Percentiles rank a stretch among this genome's conserved stretches.
These are phyloP conservation scores for Aythya baeri DNA, from an alignment of 2,113 vertebrate species.

Conservation along the genomic window DNA sequence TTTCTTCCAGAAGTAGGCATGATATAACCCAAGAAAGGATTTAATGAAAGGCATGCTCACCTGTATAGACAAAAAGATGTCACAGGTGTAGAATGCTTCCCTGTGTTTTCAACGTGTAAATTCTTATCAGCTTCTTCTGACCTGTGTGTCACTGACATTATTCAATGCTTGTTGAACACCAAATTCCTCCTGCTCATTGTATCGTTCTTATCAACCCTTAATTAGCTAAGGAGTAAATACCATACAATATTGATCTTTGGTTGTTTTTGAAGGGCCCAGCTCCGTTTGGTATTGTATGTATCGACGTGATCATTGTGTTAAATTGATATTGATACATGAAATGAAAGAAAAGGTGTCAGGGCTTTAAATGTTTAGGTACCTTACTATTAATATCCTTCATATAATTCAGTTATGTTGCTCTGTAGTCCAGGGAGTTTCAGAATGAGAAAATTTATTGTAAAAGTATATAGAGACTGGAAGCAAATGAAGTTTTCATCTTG, in stretches of 20 bases:
- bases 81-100: neutral
- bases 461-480: neutral
- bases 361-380: neutral
- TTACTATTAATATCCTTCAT: neutral
- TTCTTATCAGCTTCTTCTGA: neutral
- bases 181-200: neutral
- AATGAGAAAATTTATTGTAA: neutral
- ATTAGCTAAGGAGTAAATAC: neutral
- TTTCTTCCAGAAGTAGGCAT: neutral
- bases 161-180: neutral
- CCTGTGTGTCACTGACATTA: neutral
- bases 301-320: neutral
- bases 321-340: neutral
- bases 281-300: neutral
- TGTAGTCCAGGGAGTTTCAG: neutral
- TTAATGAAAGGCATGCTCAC: neutral
- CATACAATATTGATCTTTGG: neutral
- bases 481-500: neutral
- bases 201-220: neutral
- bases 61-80: neutral
- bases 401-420: neutral
- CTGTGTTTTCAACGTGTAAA: neutral
- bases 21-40: neutral
- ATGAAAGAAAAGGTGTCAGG: neutral
- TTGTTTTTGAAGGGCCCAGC: neutral